Base-by-base conservation (phyloP, 2,797 vertebrate species). In the Phalloptychus januarius region DNA sequence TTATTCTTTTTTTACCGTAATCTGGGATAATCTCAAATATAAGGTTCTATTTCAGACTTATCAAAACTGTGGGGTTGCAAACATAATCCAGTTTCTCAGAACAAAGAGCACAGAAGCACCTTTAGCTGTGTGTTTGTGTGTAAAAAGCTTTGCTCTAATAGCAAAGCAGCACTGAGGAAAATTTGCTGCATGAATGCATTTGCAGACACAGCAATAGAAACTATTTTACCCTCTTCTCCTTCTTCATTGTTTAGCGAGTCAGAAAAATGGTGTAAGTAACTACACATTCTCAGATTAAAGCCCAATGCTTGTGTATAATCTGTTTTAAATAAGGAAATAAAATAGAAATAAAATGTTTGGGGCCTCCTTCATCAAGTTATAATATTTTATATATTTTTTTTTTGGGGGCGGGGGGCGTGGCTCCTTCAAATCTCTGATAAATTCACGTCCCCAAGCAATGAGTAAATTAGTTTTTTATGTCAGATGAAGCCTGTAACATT, bases 121-220 rank as follows among this genome's bases (percentile, higher is more conserved):
- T 28, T 67, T 18, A 28, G 25, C 25, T n/a, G 5, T 15, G 4
- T n/a, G 67, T 40, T 23, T 42, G 79, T 75, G 82, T 80, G 77
- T 75, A 73, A 85, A 85, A 80, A 81, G 76, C 76, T 78, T 58
- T 82, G 76, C 61, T 81, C 86, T n/a, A 28, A 80, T 48, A 61
- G 80, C 63, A 23, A 58, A 73, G 69, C 72, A 82, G 75, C 20
- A 78, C 79, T 84, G 79, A 85, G 50, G 71, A 71, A 75, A 76
- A 85, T 88, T 52, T 88, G 36, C 78, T 84, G 87, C 86, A 83
- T 88, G 83, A 80, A 75, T 75, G 78, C 77, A 78, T 72, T 73
- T 76, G 76, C 75, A 81, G 77, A 80, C 28, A 48, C 63, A 69
- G 58, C 40, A 45, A 73, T 52, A 80, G 33, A 40, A 70, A 76